A percentile compares a stretch with the other conserved stretches of the same genome.
Evolutionary conservation across 2,113 vertebrate genomes (phyloP).

Genomic region (Equus przewalskii): DNA sequence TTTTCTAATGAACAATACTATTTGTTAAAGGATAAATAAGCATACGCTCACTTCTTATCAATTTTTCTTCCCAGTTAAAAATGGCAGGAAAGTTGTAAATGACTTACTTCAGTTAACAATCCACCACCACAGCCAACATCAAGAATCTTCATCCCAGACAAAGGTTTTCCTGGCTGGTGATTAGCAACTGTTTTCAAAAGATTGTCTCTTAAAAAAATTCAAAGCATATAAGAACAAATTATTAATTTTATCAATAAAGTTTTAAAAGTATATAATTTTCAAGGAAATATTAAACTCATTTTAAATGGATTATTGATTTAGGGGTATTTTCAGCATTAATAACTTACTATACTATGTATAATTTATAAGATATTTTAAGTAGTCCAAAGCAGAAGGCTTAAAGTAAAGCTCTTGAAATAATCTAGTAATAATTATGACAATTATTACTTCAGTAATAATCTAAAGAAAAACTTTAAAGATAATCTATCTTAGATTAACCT

Average conservation of each 20-base stretch:
- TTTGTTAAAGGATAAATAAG: constrained; percentile 40
- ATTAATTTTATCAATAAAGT: constrained; percentile 44
- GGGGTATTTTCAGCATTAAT: constrained; percentile 49
- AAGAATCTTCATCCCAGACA: constrained; percentile 92
- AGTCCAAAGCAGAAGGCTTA: constrained; percentile 38
- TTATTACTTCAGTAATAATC: background rate
- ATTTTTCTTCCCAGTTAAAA: constrained; percentile 22
- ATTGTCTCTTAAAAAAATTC: constrained; percentile 91
- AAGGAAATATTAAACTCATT: constrained; percentile 51
- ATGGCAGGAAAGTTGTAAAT: background rate
- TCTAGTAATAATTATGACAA: constrained; percentile 16
- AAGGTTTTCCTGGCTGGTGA: constrained; percentile 91
- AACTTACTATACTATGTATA: background rate
- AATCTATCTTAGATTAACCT: background rate
- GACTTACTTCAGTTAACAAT: constrained; percentile 94
- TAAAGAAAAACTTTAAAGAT: constrained; percentile 23
- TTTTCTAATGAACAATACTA: constrained; percentile 10
- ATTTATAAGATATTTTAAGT: constrained; percentile 56
- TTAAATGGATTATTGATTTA: constrained; percentile 4
- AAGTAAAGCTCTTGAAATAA: constrained; percentile 47
- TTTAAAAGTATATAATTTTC: constrained; percentile 5
- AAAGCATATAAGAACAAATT: constrained; percentile 63
- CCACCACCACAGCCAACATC: constrained; percentile 98
- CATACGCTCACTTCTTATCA: background rate
- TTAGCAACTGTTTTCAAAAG: constrained; percentile 90